Percentiles rank a stretch among this genome's conserved stretches.
phyloP scores from a whole-genome alignment of 2,888 invertebrate genomes.

The Cerceris rybyensis region DNA sequence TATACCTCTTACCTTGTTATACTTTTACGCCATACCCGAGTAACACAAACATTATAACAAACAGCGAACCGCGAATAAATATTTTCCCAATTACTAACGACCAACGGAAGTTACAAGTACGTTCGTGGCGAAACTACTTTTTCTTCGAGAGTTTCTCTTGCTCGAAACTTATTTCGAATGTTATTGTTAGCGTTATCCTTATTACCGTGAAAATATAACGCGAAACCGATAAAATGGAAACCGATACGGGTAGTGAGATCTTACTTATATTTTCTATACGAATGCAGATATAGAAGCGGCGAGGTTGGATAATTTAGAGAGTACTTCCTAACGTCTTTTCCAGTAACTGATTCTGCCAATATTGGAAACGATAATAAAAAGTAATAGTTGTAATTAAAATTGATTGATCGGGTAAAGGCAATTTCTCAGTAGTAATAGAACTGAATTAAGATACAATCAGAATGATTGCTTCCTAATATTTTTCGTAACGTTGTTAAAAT shows the following conservation, averaged over 20 bases:
- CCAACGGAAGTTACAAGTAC: slow-evolving; percentile 12
- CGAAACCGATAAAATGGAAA: slow-evolving; percentile 18
- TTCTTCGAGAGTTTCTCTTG: neutral
- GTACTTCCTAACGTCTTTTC: neutral
- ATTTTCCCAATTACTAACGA: slow-evolving; percentile 21
- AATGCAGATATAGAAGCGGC: no score
- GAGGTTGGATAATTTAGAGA: no score
- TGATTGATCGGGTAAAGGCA: no score
- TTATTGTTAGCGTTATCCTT: slow-evolving; percentile 40
- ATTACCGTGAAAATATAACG: slow-evolving; percentile 16
- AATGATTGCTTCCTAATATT: no score
- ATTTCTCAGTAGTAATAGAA: no score
- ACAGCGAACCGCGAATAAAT: slow-evolving; percentile 12
- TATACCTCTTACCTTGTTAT: no score
- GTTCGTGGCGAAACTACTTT: slow-evolving; percentile 18
- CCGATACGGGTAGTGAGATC: neutral
- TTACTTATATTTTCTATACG: neutral
- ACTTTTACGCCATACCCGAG: neutral
- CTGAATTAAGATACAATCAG: no score
- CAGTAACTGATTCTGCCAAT: no score
- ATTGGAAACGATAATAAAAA: no score
- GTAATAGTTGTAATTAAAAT: no score
- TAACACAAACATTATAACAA: neutral
- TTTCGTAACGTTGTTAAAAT: no score
- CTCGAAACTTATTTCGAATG: slow-evolving; percentile 17